phyloP scores from a whole-genome alignment of 1,140 invertebrate genomes.

The Calephelis nemesis region DNA sequence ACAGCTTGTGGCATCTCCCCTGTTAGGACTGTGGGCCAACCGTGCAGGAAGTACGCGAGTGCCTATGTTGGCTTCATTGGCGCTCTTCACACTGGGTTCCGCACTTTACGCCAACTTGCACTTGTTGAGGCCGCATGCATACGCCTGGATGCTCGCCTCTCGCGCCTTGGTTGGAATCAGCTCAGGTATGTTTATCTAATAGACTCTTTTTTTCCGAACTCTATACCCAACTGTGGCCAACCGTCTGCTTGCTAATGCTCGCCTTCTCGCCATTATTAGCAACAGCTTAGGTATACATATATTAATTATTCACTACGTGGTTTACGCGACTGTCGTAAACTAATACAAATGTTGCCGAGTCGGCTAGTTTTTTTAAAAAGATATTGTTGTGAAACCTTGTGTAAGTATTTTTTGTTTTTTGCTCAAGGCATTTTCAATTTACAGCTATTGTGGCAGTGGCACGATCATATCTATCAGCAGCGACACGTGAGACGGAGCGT shows the following conservation, averaged over 20 bases:
- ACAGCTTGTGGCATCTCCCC: slow-evolving; percentile 85
- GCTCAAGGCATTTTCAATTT: slow-evolving; percentile 34
- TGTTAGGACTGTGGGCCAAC: slow-evolving; percentile 93
- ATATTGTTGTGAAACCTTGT: no score
- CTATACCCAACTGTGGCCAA: no score
- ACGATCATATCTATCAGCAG: slow-evolving; percentile 91
- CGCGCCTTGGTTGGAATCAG: slow-evolving; percentile 92
- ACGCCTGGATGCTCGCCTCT: slow-evolving; percentile 87
- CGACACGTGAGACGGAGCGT: slow-evolving; percentile 88
- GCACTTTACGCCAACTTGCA: slow-evolving; percentile 89
- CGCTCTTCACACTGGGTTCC: slow-evolving; percentile 88
- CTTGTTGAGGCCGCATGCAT: slow-evolving; percentile 79
- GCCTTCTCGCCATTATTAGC: no score
- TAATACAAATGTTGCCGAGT: no score
- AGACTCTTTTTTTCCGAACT: no score
- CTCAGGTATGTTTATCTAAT: slow-evolving; percentile 81
- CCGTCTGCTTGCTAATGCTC: no score
- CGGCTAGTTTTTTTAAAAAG: no score
- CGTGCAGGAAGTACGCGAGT: slow-evolving; percentile 84
- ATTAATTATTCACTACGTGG: slow-evolving; percentile 12
- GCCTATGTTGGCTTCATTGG: slow-evolving; percentile 86
- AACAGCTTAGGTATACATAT: no score
- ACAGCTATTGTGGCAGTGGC: slow-evolving; percentile 92
- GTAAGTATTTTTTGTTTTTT: no score
- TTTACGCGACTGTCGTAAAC: neutral